Evolutionary conservation across 2,797 vertebrate species (phyloP), one percentile per base, ranked within the genome.

Genomic region (Myotis pilosus): DNA sequence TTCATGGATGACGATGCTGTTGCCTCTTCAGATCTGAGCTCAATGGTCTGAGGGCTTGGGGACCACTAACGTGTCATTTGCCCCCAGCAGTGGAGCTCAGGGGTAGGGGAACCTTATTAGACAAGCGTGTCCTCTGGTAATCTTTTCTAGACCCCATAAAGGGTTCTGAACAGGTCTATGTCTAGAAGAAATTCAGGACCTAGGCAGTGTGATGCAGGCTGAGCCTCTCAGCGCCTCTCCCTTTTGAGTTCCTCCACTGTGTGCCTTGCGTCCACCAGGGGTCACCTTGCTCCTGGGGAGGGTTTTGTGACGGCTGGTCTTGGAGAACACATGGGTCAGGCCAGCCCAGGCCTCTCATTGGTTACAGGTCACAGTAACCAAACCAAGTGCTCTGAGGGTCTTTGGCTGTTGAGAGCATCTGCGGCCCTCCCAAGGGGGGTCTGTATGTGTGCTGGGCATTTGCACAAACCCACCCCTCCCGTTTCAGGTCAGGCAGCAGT

Each of bases 401-500:
- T 17, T 5, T 15, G 9, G 57, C 12, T 15, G 1, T 30, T 0
- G 4, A 23, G 66, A 71, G 28, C 12, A 22, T 64, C 60, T n/a
- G 10, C 0, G 0, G 30, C 47, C 17, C 55, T 78, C 82, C n/a
- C 6, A 3, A 74, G 22, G 38, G 38, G 78, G 53, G 4, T 36
- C 74, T 75, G 60, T 28, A 22, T 11, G 49, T 62, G 22, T 12
- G 68, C 85, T 9, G 2, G 89, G 41, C 95, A 95, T 98, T 97
- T 93, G 92, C 98, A 98, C 94, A 86, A 94, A 97, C 98, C 98
- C 98, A 96, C 98, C 97, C 96, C 41, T 98, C 95, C 96, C 98
- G 69, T 99, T 99, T 97, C 98, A 99, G 99, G 98, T 99, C 98
- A 99, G 98, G 97, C 98, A 99, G 98, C 99, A 99, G 97, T 97